Conservation (phyloP, 2,113 vertebrate genomes). For the Anhinga anhinga region DNA sequence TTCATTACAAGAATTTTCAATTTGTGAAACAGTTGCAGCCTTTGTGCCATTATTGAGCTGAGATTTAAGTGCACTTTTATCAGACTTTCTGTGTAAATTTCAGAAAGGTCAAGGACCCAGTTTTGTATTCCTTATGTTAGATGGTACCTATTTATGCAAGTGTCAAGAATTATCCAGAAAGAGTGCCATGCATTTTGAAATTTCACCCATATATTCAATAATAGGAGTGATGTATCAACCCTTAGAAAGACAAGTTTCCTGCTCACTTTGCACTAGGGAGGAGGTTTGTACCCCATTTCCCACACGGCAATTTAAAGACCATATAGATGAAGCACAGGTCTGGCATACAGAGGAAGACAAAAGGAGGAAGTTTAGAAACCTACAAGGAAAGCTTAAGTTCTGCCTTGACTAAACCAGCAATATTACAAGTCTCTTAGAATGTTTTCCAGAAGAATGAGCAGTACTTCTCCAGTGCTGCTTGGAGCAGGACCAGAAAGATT, state of each 20-base stretch:
- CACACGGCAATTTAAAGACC: not conserved
- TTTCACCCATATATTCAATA: not conserved
- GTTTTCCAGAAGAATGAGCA: not conserved
- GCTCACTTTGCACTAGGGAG: not conserved
- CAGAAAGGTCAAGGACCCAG: not conserved
- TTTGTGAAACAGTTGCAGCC: not conserved
- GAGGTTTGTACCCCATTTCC: not conserved
- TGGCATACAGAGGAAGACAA: not conserved
- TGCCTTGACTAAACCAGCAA: not conserved
- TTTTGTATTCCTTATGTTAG: not conserved
- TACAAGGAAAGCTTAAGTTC: not conserved
- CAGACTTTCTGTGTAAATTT: not conserved
- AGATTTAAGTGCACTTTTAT: not conserved
- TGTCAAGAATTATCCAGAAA: not conserved
- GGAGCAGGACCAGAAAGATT: not conserved
- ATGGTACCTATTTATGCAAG: not conserved
- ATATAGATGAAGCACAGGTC: not conserved
- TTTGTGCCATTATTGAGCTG: not conserved
- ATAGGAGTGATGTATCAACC: accelerated
- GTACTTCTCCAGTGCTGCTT: not conserved
- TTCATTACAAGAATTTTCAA: not conserved
- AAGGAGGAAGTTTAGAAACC: not conserved
- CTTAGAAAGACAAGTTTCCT: not conserved
- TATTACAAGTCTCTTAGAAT: not conserved
- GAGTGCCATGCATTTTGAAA: not conserved